phyloP scores from a whole-genome alignment of 92 coral and sea anemone species.

The Parazoanthus atlanticus region DNA sequence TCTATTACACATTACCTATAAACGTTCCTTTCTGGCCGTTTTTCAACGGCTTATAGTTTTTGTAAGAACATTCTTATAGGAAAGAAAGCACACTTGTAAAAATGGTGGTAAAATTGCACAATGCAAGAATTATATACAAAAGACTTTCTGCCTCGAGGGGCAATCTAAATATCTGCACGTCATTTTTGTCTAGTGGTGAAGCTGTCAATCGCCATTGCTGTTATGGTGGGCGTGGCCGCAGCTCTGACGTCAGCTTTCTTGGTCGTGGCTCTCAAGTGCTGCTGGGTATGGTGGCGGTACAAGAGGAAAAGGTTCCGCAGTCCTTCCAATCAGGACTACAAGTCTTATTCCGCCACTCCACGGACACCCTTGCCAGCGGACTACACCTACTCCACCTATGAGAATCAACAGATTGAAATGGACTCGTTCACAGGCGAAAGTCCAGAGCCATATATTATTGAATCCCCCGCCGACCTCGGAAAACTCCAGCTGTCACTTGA shows the following conservation, averaged over 20 bases:
- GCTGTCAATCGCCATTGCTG: constrained; percentile 67
- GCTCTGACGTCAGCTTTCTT: constrained; percentile 81
- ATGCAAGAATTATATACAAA: not conserved
- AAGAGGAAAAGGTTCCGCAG: constrained; percentile 60
- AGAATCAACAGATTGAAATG: constrained; percentile 71
- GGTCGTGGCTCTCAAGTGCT: constrained; percentile 90
- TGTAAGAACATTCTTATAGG: no score
- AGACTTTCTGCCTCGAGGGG: not conserved
- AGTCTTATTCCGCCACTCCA: constrained; percentile 68
- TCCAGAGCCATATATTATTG: constrained; percentile 83
- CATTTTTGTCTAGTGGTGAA: constrained; percentile 58
- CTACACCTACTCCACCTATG: constrained; percentile 80
- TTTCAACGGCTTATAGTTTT: no score
- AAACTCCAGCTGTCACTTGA: constrained; percentile 85
- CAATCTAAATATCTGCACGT: no score
- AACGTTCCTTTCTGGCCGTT: no score
- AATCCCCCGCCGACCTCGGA: constrained; percentile 88
- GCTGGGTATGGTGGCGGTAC: constrained; percentile 93
- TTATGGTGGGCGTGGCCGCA: constrained; percentile 88
- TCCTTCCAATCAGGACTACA: constrained; percentile 61
- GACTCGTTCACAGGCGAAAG: constrained; percentile 61
- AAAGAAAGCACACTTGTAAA: no score
- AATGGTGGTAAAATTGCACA: not conserved
- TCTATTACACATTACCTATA: no score
- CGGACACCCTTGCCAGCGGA: constrained; percentile 78